phyloP scores from a whole-genome alignment of 2,797 vertebrate genomes.

The Myoxocephalus aenaeus region DNA sequence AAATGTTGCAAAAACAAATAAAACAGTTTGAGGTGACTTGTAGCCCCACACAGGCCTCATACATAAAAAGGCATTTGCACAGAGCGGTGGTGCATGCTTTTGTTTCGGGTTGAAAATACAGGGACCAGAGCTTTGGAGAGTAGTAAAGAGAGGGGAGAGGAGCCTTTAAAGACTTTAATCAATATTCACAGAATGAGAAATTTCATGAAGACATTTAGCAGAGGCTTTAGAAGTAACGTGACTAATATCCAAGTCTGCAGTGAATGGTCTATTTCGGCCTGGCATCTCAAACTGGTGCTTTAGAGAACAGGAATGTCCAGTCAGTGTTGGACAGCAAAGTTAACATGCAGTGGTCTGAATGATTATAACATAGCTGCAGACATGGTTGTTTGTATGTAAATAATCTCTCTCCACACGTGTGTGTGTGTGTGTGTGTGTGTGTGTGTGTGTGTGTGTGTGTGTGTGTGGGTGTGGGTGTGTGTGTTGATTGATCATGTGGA shows the following conservation, averaged over 20 bases:
- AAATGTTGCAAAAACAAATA: slow-evolving; percentile 2
- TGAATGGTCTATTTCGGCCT: not conserved
- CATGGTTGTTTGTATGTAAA: slow-evolving; percentile 19
- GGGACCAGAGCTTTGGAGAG: not conserved
- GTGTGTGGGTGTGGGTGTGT: slow-evolving; percentile 10
- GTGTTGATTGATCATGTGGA: too few species aligned
- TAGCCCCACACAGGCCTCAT: slow-evolving; percentile 46
- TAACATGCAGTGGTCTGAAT: slow-evolving; percentile 12
- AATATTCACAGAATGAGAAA: slow-evolving; percentile 17
- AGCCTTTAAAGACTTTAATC: slow-evolving; percentile 2
- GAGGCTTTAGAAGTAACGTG: slow-evolving; percentile 3
- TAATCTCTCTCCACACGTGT: slow-evolving; percentile 14
- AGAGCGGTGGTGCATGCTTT: slow-evolving; percentile 27
- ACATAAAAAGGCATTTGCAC: slow-evolving; percentile 32
- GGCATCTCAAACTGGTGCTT: slow-evolving; percentile 3
- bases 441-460: not conserved
- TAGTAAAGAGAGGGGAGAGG: not conserved
- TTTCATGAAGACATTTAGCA: slow-evolving; percentile 19
- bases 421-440: slow-evolving; percentile 13
- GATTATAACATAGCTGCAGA: slow-evolving; percentile 10
- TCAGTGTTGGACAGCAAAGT: not conserved
- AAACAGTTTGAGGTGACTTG: slow-evolving; percentile 19
- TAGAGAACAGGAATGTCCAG: not conserved
- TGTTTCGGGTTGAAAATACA: not conserved
- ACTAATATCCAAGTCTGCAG: slow-evolving; percentile 8